These are phyloP conservation scores for Hafferia zeledoni DNA, from an alignment of 2,797 vertebrate species.

Conservation along the genomic window DNA sequence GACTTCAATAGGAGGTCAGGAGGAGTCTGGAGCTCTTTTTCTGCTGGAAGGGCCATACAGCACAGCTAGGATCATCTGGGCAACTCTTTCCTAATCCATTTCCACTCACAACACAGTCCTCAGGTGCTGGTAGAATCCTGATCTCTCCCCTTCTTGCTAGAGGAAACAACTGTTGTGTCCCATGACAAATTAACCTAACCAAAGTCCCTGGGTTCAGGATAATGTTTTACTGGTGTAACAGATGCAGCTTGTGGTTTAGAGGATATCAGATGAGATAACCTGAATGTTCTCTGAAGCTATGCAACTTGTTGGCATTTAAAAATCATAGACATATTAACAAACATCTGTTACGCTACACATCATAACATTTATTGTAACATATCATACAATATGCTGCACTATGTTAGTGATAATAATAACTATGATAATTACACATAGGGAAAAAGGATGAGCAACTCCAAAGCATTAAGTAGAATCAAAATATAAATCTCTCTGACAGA, in stretches of 20 bases:
- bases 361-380: constrained; percentile 5
- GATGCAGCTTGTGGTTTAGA: not conserved
- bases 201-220: not conserved
- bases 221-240: not conserved
- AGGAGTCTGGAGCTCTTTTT: not conserved
- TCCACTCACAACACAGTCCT: not conserved
- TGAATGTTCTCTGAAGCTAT: not conserved
- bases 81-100: not conserved
- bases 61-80: not conserved
- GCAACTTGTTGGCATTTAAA: constrained; percentile 13
- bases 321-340: constrained; percentile 8
- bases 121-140: not conserved
- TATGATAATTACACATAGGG: constrained; percentile 19
- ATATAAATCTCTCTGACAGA: constrained; percentile 42
- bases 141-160: not conserved
- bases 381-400: not conserved
- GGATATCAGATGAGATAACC: not conserved
- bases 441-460: constrained; percentile 4
- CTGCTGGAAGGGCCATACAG: not conserved
- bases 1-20: not conserved
- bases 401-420: constrained; percentile 5
- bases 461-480: constrained; percentile 61
- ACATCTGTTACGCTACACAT: constrained; percentile 5
- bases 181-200: not conserved
- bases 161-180: not conserved